Base-by-base conservation (phyloP, 1,140 invertebrate species). In the Cephus cinctus region DNA sequence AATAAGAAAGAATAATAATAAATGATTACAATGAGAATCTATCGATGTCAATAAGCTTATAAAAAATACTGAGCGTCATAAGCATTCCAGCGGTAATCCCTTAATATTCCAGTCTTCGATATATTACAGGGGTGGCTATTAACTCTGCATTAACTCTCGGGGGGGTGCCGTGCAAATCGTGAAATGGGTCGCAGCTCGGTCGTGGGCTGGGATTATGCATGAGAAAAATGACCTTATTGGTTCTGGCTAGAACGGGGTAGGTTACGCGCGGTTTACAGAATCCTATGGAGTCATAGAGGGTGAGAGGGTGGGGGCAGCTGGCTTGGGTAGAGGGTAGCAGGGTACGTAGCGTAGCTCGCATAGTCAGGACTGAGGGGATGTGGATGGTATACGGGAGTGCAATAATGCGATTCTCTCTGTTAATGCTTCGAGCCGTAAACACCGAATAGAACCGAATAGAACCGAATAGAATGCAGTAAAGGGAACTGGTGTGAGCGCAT, bases 391-490 rank as follows among this genome's bases (percentile, higher is more conserved):
- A n/a, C 36, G 51, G 40, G 30, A 40, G 34, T 47, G 45, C 51
- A 53, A 53, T 53, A 54, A 54, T 50, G 47, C 47, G 52, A 54
- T 54, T 54, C 51, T 58, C 63, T 65, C 63, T 64, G 59, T 66
- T 66, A 66, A 67, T 67, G 61, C 61, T 55, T 47, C 45, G 49
- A 63, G 56, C 61, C 61, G 57, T 66, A 64, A 67, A 66, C 61
- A 66, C 59, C 61, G 59, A 61, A 64, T 64, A 66, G 63, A 65
- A 65, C 59, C 61, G 59, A 61, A 64, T 64, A 66, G 63, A 65
- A 65, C 54, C 63, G 61, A 65, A 65, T 57, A 62, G 65, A 64
- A 56, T 65, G 56, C 57, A 57, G 46, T 61, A 63, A 63, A 64
- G 57, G 65, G 61, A 52, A 54, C 47, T 57, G 49, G 50, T 45